phyloP scores from a whole-genome alignment of 2,113 vertebrate genomes.

The Peromyscus leucopus region DNA sequence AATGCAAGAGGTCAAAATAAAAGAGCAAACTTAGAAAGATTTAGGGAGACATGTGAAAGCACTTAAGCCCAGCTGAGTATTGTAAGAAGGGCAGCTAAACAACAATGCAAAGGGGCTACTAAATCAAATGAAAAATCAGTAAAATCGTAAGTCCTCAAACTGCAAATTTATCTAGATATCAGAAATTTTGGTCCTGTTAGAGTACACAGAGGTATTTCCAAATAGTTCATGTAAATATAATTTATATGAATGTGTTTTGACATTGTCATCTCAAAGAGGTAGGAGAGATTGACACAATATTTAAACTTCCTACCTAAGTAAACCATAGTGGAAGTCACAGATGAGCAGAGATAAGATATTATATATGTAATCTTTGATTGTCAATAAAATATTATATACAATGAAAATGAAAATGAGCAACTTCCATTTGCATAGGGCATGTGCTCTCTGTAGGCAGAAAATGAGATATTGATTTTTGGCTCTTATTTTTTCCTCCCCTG shows the following conservation, averaged over 20 bases:
- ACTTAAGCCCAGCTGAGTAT: background rate
- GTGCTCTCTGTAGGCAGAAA: background rate
- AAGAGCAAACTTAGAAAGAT: background rate
- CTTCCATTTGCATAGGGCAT: background rate
- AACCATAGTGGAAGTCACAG: background rate
- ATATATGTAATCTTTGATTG: background rate
- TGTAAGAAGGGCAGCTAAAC: background rate
- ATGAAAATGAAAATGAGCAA: background rate
- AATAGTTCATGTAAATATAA: background rate
- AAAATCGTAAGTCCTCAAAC: background rate
- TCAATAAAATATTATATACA: background rate
- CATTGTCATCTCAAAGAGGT: background rate
- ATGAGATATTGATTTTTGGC: background rate
- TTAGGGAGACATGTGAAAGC: background rate
- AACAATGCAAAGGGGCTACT: background rate
- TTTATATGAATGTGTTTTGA: background rate
- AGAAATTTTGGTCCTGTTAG: background rate
- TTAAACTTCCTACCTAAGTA: background rate
- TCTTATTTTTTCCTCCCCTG: background rate
- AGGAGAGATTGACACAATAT: background rate
- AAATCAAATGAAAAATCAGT: background rate
- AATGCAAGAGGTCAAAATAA: background rate
- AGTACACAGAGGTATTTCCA: background rate
- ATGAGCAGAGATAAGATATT: background rate
- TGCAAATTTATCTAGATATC: background rate